A percentile compares a stretch with the other conserved stretches of the same genome.
These are phyloP conservation scores for Pararge aegeria DNA, from an alignment of 1,140 invertebrate species.

Conservation along the genomic window DNA sequence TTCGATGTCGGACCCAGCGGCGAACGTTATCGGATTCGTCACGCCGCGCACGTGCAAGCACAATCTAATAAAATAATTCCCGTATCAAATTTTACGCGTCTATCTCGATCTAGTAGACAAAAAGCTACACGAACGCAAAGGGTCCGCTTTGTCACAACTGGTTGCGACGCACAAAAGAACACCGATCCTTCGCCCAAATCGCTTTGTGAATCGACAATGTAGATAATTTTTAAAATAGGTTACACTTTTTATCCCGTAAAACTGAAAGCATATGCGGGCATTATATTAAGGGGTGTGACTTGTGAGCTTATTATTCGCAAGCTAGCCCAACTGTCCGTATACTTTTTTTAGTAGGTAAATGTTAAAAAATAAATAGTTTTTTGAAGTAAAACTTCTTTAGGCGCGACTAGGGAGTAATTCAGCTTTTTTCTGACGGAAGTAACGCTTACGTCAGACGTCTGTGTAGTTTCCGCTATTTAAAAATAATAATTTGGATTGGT, in stretches of 20 bases:
- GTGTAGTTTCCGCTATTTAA: too few species aligned
- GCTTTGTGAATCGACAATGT: constrained; percentile 54
- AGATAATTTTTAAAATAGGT: constrained; percentile 55
- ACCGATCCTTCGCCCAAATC: constrained; percentile 54
- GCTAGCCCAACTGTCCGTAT: too few species aligned
- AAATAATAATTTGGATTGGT: too few species aligned
- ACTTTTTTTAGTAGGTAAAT: too few species aligned
- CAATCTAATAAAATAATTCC: constrained; percentile 78
- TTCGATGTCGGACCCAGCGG: constrained; percentile 47
- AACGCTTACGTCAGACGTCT: too few species aligned
- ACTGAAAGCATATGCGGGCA: neutral
- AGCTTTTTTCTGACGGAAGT: too few species aligned
- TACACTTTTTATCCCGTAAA: constrained; percentile 29
- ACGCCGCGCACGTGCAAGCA: constrained; percentile 74
- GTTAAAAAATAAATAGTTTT: too few species aligned
- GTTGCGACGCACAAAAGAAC: constrained; percentile 62
- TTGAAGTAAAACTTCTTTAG: too few species aligned
- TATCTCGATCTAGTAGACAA: constrained; percentile 77
- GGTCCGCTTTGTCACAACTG: constrained; percentile 72
- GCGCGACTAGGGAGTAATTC: too few species aligned
- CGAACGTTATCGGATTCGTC: constrained; percentile 73
- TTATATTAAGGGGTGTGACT: neutral
- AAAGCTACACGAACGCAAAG: constrained; percentile 53
- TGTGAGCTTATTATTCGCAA: neutral
- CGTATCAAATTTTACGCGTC: constrained; percentile 76